Conservation (phyloP, 2,113 vertebrate species). For the Capreolus pygargus region DNA sequence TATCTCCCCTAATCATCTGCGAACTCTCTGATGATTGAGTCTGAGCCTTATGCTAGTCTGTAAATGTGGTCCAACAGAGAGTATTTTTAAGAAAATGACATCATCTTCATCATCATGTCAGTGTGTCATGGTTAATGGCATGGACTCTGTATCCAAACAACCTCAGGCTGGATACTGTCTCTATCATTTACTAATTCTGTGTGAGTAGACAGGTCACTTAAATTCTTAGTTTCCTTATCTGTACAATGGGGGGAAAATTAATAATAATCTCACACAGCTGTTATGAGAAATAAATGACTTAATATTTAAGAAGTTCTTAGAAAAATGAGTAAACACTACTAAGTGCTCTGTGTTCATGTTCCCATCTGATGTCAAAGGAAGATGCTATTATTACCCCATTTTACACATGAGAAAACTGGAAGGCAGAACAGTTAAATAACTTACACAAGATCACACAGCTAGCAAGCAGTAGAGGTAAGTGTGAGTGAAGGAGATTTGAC, state of each 20-base stretch:
- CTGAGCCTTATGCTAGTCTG: background rate
- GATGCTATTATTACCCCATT: background rate
- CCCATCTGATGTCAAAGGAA: background rate
- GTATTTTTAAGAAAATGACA: background rate
- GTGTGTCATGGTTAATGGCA: background rate
- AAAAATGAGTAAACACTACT: background rate
- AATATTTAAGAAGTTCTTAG: background rate
- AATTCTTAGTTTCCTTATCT: background rate
- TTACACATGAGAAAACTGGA: background rate
- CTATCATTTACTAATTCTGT: background rate
- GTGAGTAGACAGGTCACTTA: background rate
- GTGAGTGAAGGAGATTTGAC: background rate
- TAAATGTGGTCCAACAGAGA: background rate
- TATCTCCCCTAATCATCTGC: background rate
- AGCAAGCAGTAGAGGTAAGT: background rate
- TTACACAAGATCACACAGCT: background rate
- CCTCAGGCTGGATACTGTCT: background rate
- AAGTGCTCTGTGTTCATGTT: background rate
- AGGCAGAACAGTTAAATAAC: background rate
- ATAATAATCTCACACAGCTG: background rate
- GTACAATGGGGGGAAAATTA: background rate
- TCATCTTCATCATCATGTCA: background rate
- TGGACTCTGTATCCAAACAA: background rate
- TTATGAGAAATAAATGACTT: background rate
- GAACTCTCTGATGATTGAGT: background rate